Evolutionary conservation across 2,888 invertebrate genomes (phyloP), one percentile per base, ranked within the genome.

Genomic region (Rambutsinella grinnellia): DNA sequence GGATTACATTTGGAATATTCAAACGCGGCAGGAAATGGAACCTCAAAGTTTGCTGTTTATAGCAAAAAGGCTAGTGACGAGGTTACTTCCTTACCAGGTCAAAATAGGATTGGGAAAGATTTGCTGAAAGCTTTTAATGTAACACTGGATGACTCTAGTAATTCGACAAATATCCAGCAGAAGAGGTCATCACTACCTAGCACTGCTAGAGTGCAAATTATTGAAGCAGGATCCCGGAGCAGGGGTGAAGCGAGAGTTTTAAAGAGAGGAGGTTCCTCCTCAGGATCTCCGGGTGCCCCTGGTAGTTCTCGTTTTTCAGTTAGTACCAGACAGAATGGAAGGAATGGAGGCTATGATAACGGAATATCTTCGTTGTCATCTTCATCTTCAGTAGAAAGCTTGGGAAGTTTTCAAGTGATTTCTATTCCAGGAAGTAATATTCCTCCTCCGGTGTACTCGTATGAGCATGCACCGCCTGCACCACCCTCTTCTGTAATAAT

Each of bases 401-500:
- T 36, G 36, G 36, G 36, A 8, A 36, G 57, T 8, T 19, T 66
- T 44, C 66, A 63, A 1, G 0, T 72, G 0, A 53, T 72, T 21
- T 1, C 65, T n/a, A 72, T 72, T 46, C 72, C 72, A 2, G 72
- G 66, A 54, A 60, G 27, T 13, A 51, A 54, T 23, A 66, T 72
- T 8, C 72, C 72, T 1, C 72, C 72, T 23, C 72, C 72, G 8
- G 60, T 72, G 3, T 72, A 72, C 36, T 53, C 36, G 15, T 66
- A 46, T 19, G 51, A n/a, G 17, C 65, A 2, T 19, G 51, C 5
- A 49, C 10, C 62, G 8, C 49, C 70, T 19, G 54, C 56, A 3
- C 54, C 69, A n/a, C 28, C 70, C 44, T 36, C 65, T 8, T 65
- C 70, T 13, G 36, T n/a, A 21, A n/a, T 17, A 10, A 49, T 49